Base-by-base conservation (phyloP, 1,140 invertebrate genomes). In the Drosophila tani region DNA sequence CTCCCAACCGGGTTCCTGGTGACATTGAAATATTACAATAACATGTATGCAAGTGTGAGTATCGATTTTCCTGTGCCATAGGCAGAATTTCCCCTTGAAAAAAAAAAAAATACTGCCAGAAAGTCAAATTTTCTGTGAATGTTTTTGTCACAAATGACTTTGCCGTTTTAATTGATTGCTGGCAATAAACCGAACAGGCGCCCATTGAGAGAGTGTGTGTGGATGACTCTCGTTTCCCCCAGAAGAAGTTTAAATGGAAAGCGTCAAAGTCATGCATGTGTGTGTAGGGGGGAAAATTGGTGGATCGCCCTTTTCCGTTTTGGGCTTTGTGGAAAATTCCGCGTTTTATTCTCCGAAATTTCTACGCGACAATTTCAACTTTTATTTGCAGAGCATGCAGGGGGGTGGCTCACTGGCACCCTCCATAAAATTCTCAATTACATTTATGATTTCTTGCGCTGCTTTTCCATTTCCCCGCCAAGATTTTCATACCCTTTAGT, bases 111-210 rank as follows among this genome's bases (percentile, higher is more conserved):
- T 5, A 24, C 67, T 47, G 38, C 46, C 62, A 75, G 73, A 80
- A 86, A 86, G 83, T 86, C 80, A 86, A 87, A 83, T 83, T 82
- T 83, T 78, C 80, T 88, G 83, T 66, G 84, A 83, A 86, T 88
- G 83, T 79, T 86, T 86, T 88, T 86, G 84, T 86, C 83, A 86
- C 83, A 86, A 86, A 86, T 86, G 83, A 86, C 84, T 86, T 77
- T 88, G 81, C 71, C 80, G 83, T 86, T 86, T 86, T 86, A 86
- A 86, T 86, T 86, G 83, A 86, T 86, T 86, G 84, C 83, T 73
- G 80, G 83, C 83, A 86, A 86, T 86, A 86, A 86, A 88, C 83
- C 81, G 84, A 86, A 88, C 64, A 75, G 84, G 84, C 83, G 80
- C 84, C 84, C 79, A 69, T 87, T 84, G 55, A 64, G 43, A 43